Evolutionary conservation across 37 sponge, comb jelly and placozoan species (phyloP).

Genomic region (Aphrocallistes beatrix): DNA sequence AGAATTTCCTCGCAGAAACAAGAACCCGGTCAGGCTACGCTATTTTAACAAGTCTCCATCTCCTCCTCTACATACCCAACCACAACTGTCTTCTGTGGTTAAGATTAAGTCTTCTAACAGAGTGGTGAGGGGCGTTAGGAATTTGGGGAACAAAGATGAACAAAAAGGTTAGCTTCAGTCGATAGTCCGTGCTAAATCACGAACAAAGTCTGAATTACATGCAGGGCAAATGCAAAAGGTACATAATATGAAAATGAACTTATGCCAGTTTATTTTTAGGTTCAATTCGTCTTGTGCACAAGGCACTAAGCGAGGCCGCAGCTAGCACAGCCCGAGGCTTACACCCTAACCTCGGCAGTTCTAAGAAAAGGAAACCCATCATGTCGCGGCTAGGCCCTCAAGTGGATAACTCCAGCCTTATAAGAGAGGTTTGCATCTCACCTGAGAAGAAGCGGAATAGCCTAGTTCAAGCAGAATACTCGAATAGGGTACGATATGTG

Average conservation of each 20-base stretch:
- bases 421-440: neutral
- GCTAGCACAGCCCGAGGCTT: neutral
- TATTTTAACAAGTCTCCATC: neutral
- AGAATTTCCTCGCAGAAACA: neutral
- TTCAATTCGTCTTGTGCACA: neutral
- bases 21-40: neutral
- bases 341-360: neutral
- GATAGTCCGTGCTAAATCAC: no score
- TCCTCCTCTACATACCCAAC: neutral
- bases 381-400: neutral
- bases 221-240: no score
- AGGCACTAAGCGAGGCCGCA: neutral
- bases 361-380: neutral
- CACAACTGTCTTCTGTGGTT: neutral
- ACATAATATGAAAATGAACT: no score
- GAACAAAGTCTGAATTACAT: no score
- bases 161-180: neutral
- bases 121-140: neutral
- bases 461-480: no score
- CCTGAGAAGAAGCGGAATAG: neutral
- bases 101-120: neutral
- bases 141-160: neutral
- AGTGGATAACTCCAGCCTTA: neutral
- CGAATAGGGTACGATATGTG: no score
- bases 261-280: no score